Conservation (phyloP, 2,888 invertebrate genomes). For the Nemotelus nigrinus region DNA sequence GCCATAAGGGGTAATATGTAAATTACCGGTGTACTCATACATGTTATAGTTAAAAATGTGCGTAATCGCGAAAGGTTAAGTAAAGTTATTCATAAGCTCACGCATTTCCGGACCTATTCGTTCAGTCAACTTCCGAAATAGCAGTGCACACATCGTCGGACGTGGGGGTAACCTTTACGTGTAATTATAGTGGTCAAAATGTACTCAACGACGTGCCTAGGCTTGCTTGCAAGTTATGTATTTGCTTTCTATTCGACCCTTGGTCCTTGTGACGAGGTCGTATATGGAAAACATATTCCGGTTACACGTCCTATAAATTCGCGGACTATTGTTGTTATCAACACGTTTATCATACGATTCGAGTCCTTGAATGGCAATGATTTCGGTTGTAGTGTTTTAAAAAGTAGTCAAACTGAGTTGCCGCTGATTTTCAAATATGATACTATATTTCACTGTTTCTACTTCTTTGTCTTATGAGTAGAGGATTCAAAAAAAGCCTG, state of each 20-base stretch:
- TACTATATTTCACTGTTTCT: too few relatives aligned
- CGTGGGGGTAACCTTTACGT: slow-evolving; percentile 23
- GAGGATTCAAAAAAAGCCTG: too few relatives aligned
- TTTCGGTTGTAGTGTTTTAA: slow-evolving; percentile 1
- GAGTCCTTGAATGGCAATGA: slow-evolving; percentile 40
- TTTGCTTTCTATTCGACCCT: background rate
- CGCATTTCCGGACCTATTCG: slow-evolving; percentile 49
- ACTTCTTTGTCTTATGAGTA: too few relatives aligned
- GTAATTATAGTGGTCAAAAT: slow-evolving; percentile 4
- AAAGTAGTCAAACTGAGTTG: background rate
- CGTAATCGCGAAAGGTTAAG: slow-evolving; percentile 49
- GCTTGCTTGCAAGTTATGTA: background rate
- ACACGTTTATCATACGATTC: slow-evolving; percentile 45
- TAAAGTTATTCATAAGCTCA: slow-evolving; percentile 49
- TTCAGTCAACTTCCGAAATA: slow-evolving; percentile 40
- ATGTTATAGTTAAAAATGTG: slow-evolving; percentile 35
- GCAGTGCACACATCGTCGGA: slow-evolving; percentile 25
- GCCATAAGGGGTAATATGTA: slow-evolving; percentile 45
- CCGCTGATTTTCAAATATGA: background rate
- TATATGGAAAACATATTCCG: slow-evolving; percentile 47
- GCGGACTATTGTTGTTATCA: slow-evolving; percentile 47
- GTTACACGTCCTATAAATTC: slow-evolving; percentile 49
- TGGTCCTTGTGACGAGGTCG: slow-evolving; percentile 22
- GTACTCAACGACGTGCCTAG: background rate
- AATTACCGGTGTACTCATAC: slow-evolving; percentile 47